Conservation (phyloP, 2,888 invertebrate species). For the Polia nebulosa region DNA sequence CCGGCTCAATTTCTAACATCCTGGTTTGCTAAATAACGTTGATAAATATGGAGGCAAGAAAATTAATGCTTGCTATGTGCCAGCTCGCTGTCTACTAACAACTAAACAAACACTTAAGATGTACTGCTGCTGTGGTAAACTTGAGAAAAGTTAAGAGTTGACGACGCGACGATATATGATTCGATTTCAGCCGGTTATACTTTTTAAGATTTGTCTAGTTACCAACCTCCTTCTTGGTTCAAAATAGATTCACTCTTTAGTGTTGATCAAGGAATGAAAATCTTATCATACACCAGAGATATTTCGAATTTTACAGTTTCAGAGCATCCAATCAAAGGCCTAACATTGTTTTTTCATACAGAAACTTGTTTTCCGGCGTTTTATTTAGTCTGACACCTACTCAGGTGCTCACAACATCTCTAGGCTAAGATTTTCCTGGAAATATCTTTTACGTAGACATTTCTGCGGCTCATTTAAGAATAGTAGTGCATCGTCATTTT, state of each 20-base stretch:
- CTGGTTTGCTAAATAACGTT: conserved; percentile 1
- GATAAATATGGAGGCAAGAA: neutral
- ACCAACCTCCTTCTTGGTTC: neutral
- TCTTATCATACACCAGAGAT: conserved; percentile 11
- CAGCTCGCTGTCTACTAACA: neutral
- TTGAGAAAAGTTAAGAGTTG: neutral
- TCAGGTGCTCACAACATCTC: conserved; percentile 46
- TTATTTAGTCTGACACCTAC: conserved; percentile 70
- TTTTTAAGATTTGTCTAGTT: neutral
- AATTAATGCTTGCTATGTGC: neutral
- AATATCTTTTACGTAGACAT: conserved; percentile 43
- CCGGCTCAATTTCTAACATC: neutral
- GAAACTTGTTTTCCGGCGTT: conserved; percentile 49
- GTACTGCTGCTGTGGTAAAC: neutral
- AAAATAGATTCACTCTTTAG: conserved; percentile 2
- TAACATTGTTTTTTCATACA: conserved; percentile 43
- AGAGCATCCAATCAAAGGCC: conserved; percentile 47
- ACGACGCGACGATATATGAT: neutral
- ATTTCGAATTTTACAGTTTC: conserved; percentile 6
- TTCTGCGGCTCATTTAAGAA: conserved; percentile 33
- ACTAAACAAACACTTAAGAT: neutral
- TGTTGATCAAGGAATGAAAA: conserved; percentile 24
- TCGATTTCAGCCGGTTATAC: neutral
- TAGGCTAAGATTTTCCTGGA: conserved; percentile 44
- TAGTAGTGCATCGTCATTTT: conserved; percentile 17